Conservation (phyloP, 2,888 invertebrate genomes). For the Adelphocoris suturalis region DNA sequence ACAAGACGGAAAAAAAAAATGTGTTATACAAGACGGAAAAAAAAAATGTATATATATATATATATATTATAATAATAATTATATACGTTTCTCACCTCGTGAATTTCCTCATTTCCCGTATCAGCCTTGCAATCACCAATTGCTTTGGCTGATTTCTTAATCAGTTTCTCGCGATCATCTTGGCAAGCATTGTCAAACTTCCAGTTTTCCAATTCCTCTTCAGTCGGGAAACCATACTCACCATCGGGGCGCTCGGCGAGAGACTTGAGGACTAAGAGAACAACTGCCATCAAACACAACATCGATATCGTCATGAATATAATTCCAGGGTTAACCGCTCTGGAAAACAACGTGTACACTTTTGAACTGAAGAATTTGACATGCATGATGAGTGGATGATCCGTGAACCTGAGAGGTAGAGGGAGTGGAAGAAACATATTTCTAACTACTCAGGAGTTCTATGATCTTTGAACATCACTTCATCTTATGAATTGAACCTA, state of each 20-base stretch:
- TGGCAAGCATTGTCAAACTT: neutral
- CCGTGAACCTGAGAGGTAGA: neutral
- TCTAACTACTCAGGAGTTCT: too few species aligned
- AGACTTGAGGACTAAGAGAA: slow-evolving; percentile 14
- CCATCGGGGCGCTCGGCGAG: neutral
- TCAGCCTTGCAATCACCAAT: neutral
- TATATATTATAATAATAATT: too few species aligned
- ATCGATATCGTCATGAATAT: slow-evolving; percentile 17
- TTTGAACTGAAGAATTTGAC: slow-evolving; percentile 3
- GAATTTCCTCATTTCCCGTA: neutral
- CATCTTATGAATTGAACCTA: too few species aligned
- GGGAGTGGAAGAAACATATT: neutral
- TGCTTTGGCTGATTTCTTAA: neutral
- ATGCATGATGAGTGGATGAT: neutral
- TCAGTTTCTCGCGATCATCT: neutral
- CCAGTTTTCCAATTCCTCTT: slow-evolving; percentile 52
- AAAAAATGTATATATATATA: too few species aligned
- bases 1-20: too few species aligned
- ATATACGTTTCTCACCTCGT: neutral
- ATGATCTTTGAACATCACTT: too few species aligned
- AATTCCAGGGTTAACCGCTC: slow-evolving; percentile 15
- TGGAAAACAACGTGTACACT: neutral
- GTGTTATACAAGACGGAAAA: too few species aligned
- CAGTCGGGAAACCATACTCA: neutral
- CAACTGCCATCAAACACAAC: slow-evolving; percentile 36